Base-by-base conservation (phyloP, 2,797 vertebrate species). In the Atherinosoma microstoma region DNA sequence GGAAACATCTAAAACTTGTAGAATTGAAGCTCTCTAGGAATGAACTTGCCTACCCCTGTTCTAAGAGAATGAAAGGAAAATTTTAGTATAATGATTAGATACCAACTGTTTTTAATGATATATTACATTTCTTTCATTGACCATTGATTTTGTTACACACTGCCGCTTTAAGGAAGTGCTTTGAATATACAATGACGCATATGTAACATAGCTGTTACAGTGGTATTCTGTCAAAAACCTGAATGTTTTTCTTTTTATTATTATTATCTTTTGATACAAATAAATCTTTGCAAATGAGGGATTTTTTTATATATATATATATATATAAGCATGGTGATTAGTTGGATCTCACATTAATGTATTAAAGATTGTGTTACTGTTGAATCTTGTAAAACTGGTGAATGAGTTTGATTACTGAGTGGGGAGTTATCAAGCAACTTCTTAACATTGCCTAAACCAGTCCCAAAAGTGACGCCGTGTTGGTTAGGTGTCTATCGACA, bases 381-480 rank as follows among this genome's bases (percentile, higher is more conserved):
- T 60, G 42, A 58, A 3, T 36, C 29, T 67, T 9, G 35, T 58
- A 4, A 65, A 61, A 10, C 27, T 61, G 63, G 59, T 79, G 10
- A 67, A 59, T 58, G 36, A 64, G 18, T 40, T 38, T 22, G 51
- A 36, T 30, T 51, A n/a, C 42, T 67, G 51, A 73, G 32, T 58
- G 11, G 47, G 36, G 63, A 81, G 29, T 61, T 78, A 76, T 87
- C 70, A 80, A 78, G 67, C 66, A 70, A 62, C 24, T 62, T 70
- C 62, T 59, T 70, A 11, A 35, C 63, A 73, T 70, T 74, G 29
- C 45, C 22, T 67, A 30, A 78, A 69, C 34, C 30, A 15, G 49
- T 76, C 83, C 79, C 65, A 51, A 57, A 77, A 71, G 80, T 36
- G 58, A 58, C 34, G 32, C 54, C 75, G 75, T 80, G 74, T 74